Evolutionary conservation across 2,113 vertebrate species (phyloP), one percentile per base, ranked within the genome.

Genomic region (Campylorhamphus procurvoides): DNA sequence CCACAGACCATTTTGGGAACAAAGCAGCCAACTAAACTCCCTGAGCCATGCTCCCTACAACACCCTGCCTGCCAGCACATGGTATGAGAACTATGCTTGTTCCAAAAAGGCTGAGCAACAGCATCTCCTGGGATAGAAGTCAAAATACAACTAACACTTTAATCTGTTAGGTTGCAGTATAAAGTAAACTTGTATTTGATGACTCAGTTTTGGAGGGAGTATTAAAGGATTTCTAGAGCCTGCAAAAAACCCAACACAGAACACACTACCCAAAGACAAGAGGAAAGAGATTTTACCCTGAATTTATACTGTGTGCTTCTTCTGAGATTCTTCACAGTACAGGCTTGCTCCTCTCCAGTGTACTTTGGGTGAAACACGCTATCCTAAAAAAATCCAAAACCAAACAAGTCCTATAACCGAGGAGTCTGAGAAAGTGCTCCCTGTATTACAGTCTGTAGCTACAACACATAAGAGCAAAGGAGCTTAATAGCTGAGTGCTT

Each of bases 251-350:
- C 3, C 39, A 69, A 22, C 10, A 7, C 8, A 42, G 49, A 89
- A 78, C 76, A 60, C 13, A 46, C 16, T 6, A 20, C 1, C 18
- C 35, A 90, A 8, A 6, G 24, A 63, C 7, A 50, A 72, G 27
- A 63, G 24, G 9, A 53, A 88, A 74, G 66, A 18, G 14, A 44
- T 52, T 98, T 98, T 97, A 99, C 99, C 98, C 99, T 99, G 98
- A 99, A 99, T 98, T 99, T 99, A 98, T 99, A 99, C 98, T 99
- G 99, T 60, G 99, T 99, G 97, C 99, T 99, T 98, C 99, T 99
- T 98, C 98, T 99, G 97, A 99, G 99, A 97, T 99, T 98, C 97
- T 99, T 99, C 98, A 99, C 99, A 98, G 99, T 99, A 98, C 98
- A 99, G 96, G 98, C 99, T 98, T 99, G 97, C 97, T 99, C 99